Conservation (phyloP, 2,888 invertebrate species). For the Amiota mariae region DNA sequence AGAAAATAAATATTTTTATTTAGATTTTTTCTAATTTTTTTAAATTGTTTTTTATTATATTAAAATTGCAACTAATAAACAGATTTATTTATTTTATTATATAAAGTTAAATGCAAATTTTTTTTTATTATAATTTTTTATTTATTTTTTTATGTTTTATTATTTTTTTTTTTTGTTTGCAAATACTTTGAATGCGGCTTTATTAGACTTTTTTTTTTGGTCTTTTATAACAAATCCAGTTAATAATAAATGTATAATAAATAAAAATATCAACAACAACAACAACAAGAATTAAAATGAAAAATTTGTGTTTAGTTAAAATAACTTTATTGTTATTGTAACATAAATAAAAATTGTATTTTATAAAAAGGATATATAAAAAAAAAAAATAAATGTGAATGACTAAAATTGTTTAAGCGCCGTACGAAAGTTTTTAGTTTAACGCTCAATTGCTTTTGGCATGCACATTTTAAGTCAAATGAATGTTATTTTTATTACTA, state of each 20-base stretch:
- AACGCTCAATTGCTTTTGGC: conserved; percentile 57
- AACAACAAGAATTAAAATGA: background rate
- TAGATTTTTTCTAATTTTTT: background rate
- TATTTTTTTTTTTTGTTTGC: background rate
- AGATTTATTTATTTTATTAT: conserved; percentile 41
- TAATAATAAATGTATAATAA: conserved; percentile 3
- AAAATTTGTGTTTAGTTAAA: background rate
- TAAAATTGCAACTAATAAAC: background rate
- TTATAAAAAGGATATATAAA: background rate
- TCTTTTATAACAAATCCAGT: background rate
- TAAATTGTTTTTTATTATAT: no score
- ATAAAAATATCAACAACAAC: conserved; percentile 7
- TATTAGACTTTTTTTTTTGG: background rate
- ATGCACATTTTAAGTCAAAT: conserved; percentile 33
- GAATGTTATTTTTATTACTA: background rate
- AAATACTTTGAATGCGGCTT: background rate
- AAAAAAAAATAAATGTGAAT: no score
- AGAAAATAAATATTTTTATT: background rate
- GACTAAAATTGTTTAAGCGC: background rate
- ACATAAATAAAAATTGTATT: background rate
- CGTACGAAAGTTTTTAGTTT: conserved; percentile 41
- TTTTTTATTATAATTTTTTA: conserved; percentile 5
- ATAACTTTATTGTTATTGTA: background rate
- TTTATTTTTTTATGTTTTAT: no score
- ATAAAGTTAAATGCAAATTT: conserved; percentile 43